Base-by-base conservation (phyloP, 2,113 vertebrate genomes). In the Danionella cerebrum region DNA sequence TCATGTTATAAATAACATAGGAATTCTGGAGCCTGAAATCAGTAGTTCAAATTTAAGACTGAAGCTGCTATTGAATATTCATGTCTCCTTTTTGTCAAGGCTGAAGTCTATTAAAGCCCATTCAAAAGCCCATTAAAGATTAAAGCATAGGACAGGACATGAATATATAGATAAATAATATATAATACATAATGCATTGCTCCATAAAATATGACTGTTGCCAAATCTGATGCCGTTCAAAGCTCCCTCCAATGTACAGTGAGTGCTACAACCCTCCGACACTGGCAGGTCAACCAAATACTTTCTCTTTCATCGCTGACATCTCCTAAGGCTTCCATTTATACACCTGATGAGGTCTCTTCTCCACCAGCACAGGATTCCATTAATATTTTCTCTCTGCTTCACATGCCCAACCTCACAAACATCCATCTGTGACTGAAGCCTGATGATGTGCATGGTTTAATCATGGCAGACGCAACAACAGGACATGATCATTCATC, bases 381-480 rank as follows among this genome's bases (percentile, higher is more conserved):
- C 29, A 29, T 69, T 50, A 29, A 69, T 59, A 50, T 47, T 12
- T 27, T 4, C 22, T 41, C 45, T 42, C 45, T 14, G 14, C 31
- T 4, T 7, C 2, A 11, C 53, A 45, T 33, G 7, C 50, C 6
- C 8, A 33, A 4, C 2, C 6, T 57, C 12, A 3, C 53, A 48
- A n/a, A 50, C 41, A 48, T 35, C 14, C 16, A 14, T 27, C 54
- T 25, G 8, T 38, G 52, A 57, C 53, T 54, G 55, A 52, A 48
- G 35, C 14, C 11, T 60, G 35, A 33, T 11, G 44, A 22, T 48
- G 47, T 41, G 21, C 59, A 42, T 16, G 65, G 50, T 35, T 52
- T 69, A 69, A 69, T 69, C 57, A 24, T 22, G 39, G 16, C 66
- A 48, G 53, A 68, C 35, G 18, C 55, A 60, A 52, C 57, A 62